Evolutionary conservation across 1,140 invertebrate species (phyloP).

Genomic region (Amphibalanus amphitrite): DNA sequence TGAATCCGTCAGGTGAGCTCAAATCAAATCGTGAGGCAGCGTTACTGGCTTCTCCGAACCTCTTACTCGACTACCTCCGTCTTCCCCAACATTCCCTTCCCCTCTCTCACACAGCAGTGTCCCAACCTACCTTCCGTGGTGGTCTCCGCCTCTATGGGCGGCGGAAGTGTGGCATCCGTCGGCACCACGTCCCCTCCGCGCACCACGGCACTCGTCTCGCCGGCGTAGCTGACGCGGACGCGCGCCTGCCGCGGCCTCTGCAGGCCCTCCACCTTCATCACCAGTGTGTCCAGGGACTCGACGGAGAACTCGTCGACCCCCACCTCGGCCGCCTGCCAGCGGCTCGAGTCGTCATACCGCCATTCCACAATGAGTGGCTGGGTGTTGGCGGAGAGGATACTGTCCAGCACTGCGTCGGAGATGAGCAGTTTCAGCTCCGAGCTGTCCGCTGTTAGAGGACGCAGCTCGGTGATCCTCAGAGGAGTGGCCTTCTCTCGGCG

Average conservation of each 20-base stretch:
- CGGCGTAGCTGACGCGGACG: neutral
- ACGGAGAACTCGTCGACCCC: neutral
- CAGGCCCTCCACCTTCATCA: neutral
- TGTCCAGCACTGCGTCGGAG: neutral
- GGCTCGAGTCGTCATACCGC: neutral
- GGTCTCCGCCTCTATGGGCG: neutral
- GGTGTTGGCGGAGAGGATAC: neutral
- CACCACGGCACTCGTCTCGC: neutral
- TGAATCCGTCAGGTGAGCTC: too few species aligned
- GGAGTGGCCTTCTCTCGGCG: neutral
- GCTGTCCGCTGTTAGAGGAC: neutral
- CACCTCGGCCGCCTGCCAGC: neutral
- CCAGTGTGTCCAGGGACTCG: neutral
- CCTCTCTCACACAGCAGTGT: too few species aligned
- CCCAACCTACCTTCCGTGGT: constrained; percentile 3
- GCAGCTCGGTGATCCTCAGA: neutral
- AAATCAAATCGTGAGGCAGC: too few species aligned
- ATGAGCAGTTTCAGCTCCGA: neutral
- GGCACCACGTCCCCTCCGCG: neutral
- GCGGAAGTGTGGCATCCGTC: neutral
- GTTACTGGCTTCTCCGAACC: too few species aligned
- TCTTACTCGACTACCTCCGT: too few species aligned
- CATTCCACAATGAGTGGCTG: neutral
- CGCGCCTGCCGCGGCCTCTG: neutral
- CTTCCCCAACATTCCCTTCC: too few species aligned